These are phyloP conservation scores for Calliphora vomitoria DNA, from an alignment of 2,888 invertebrate genomes.

Conservation along the genomic window DNA sequence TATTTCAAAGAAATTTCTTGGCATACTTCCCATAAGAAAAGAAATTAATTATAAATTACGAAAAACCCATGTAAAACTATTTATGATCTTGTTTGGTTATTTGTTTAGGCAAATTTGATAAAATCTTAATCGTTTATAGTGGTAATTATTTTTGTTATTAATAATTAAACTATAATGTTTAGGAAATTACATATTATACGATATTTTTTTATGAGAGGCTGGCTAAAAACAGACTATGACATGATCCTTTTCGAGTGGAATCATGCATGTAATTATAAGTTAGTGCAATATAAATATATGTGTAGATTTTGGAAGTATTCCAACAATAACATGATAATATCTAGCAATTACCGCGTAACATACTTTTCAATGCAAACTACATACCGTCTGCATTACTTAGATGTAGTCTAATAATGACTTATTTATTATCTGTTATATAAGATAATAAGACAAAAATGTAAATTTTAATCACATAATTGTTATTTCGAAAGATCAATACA, in stretches of 20 bases:
- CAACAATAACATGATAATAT: too few relatives aligned
- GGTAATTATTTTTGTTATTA: constrained; percentile 1
- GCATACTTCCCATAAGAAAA: constrained; percentile 40
- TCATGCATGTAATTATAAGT: too few relatives aligned
- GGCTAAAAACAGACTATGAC: not conserved
- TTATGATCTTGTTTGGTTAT: constrained; percentile 14
- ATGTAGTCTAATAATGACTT: too few relatives aligned
- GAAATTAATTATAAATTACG: not conserved
- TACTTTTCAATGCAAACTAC: too few relatives aligned
- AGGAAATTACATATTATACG: not conserved
- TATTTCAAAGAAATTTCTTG: constrained; percentile 34
- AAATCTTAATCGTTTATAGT: constrained; percentile 49
- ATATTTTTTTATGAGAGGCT: not conserved
- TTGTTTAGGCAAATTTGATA: not conserved
- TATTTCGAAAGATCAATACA: too few relatives aligned
- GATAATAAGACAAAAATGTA: too few relatives aligned
- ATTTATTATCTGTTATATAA: too few relatives aligned
- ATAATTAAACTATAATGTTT: constrained; percentile 7
- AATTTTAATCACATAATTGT: too few relatives aligned
- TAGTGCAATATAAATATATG: too few relatives aligned
- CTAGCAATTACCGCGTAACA: too few relatives aligned
- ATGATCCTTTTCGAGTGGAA: not conserved
- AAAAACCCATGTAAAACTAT: constrained; percentile 39
- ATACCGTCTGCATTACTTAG: too few relatives aligned
- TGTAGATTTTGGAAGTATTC: too few relatives aligned